Conservation (phyloP, 2,888 invertebrate species). For the Cephonodes hylas region DNA sequence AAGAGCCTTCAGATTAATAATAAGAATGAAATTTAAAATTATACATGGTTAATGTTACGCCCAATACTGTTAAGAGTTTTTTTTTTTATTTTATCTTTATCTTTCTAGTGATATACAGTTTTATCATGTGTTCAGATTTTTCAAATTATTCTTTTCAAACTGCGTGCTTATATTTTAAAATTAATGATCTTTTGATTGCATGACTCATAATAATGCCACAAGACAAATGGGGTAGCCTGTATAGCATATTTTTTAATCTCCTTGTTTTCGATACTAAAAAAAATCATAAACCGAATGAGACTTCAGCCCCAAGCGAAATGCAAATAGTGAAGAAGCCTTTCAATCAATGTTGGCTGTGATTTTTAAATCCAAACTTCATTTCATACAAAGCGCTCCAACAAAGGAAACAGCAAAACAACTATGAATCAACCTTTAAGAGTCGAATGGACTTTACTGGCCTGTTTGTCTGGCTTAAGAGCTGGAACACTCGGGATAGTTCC, state of each 20-base stretch:
- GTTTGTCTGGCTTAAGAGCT: slow-evolving; percentile 36
- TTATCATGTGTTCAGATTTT: too few species aligned
- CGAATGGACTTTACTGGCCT: slow-evolving; percentile 33
- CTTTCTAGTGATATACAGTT: too few species aligned
- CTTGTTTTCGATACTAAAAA: slow-evolving; percentile 17
- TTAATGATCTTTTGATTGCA: too few species aligned
- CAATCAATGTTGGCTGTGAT: neutral
- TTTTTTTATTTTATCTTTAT: too few species aligned
- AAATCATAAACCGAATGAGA: slow-evolving; percentile 15
- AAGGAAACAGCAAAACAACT: slow-evolving; percentile 19
- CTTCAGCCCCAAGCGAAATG: neutral
- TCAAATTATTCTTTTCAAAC: too few species aligned
- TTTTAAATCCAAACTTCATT: neutral
- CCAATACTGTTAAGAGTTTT: too few species aligned
- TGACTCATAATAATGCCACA: too few species aligned
- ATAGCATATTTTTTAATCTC: neutral
- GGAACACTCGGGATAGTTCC: slow-evolving; percentile 15
- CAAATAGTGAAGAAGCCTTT: neutral
- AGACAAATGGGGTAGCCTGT: too few species aligned
- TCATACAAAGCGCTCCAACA: neutral
- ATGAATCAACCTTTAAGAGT: slow-evolving; percentile 43
- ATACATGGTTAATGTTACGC: too few species aligned
- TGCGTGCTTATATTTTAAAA: too few species aligned
- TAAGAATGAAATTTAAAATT: too few species aligned
- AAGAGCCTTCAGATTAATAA: too few species aligned